Evolutionary conservation across 2,797 vertebrate genomes (phyloP).

Genomic region (Passerculus sandwichensis): DNA sequence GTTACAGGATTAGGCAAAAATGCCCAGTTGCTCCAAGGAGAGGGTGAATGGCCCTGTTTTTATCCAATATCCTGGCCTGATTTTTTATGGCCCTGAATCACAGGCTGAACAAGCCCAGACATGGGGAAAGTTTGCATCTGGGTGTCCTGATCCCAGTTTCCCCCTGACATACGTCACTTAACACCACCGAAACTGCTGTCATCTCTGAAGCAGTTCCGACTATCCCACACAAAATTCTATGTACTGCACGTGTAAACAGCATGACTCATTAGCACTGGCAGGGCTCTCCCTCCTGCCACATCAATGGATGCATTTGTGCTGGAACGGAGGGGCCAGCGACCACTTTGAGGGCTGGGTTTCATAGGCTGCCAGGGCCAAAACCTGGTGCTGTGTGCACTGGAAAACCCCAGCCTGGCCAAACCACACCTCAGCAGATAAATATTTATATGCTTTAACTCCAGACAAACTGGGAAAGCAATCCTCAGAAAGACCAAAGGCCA

Average conservation of each 20-base stretch:
- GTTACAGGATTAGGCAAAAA: background rate
- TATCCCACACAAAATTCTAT: background rate
- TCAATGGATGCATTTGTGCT: background rate
- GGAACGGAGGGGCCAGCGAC: background rate
- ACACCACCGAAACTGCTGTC: background rate
- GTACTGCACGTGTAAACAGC: background rate
- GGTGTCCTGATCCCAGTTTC: background rate
- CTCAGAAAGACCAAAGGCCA: background rate
- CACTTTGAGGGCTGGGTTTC: background rate
- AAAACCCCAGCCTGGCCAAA: background rate
- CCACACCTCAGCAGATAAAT: background rate
- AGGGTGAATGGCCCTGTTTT: background rate
- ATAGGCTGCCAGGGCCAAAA: background rate
- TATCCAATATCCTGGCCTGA: background rate
- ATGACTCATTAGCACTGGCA: background rate
- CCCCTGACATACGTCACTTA: background rate
- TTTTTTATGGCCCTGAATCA: background rate
- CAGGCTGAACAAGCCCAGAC: constrained; percentile 14
- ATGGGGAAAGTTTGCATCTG: background rate
- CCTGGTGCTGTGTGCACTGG: background rate
- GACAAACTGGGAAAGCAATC: background rate
- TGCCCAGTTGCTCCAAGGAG: background rate
- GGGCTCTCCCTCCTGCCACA: background rate
- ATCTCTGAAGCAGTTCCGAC: background rate
- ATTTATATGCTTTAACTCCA: background rate